These are phyloP conservation scores for Ashinkailepas kermadecensis DNA, from an alignment of 2,888 invertebrate species.

Conservation along the genomic window DNA sequence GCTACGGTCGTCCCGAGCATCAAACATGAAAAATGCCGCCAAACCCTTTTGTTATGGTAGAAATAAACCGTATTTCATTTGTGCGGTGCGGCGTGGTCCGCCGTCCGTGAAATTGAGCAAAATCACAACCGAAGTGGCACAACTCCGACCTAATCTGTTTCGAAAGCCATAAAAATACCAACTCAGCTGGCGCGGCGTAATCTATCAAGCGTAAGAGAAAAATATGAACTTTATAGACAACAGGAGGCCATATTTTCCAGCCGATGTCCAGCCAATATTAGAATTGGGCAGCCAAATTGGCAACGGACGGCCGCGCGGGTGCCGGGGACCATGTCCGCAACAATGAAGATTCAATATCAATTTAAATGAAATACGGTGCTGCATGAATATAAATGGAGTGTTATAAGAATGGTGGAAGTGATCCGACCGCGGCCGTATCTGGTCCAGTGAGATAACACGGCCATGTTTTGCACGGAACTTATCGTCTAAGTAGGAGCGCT, in stretches of 20 bases:
- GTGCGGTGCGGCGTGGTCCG: conserved; percentile 17
- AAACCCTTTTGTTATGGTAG: conserved; percentile 22
- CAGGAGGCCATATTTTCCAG: neutral
- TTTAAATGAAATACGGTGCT: conserved; percentile 9
- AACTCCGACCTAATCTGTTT: conserved; percentile 19
- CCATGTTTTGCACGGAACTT: neutral
- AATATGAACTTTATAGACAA: conserved; percentile 20
- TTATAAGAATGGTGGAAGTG: conserved; percentile 3
- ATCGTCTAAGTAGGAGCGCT: neutral
- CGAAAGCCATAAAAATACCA: conserved; percentile 12
- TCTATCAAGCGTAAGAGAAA: conserved; percentile 18
- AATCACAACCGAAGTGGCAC: conserved; percentile 21
- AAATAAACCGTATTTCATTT: conserved; percentile 22
- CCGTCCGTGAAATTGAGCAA: conserved; percentile 16
- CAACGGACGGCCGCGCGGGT: neutral
- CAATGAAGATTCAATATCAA: conserved; percentile 15
- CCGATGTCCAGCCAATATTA: neutral
- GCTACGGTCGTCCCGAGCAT: neutral
- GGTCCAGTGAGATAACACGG: neutral
- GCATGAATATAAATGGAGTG: conserved; percentile 23
- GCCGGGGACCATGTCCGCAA: neutral
- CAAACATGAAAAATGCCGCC: conserved; percentile 21
- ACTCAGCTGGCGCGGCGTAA: neutral
- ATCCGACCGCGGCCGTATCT: neutral
- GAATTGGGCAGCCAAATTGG: conserved; percentile 6